A percentile compares a stretch with the other conserved stretches of the same genome.
These are phyloP conservation scores for Cinara cedri DNA, from an alignment of 2,888 invertebrate genomes.

Conservation along the genomic window DNA sequence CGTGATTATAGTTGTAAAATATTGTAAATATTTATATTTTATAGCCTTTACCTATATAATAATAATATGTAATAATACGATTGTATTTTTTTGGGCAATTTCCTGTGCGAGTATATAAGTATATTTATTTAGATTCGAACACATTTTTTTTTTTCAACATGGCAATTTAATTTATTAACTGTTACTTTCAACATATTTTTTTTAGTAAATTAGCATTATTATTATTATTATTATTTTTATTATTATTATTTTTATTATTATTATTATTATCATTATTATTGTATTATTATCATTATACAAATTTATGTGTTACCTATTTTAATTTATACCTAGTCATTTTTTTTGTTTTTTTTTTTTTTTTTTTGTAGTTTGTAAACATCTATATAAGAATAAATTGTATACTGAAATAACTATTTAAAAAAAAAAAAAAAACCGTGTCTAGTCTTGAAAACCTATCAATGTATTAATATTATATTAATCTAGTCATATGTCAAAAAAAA, in stretches of 20 bases:
- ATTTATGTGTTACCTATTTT: constrained; percentile 47
- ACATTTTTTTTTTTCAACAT: constrained; percentile 14
- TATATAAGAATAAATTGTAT: constrained; percentile 33
- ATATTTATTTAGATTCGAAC: constrained; percentile 28
- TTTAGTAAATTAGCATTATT: constrained; percentile 39
- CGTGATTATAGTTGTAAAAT: constrained; percentile 51
- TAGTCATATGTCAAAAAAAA: constrained; percentile 40
- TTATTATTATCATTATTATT: constrained; percentile 28
- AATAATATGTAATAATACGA: constrained; percentile 2
- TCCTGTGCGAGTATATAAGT: constrained; percentile 25
- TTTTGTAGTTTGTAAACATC: constrained; percentile 26
- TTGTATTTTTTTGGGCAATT: constrained; percentile 39
- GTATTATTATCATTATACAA: constrained; percentile 35
- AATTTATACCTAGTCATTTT: constrained; percentile 43
- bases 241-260: constrained; percentile 27
- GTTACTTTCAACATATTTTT: constrained; percentile 34
- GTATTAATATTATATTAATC: constrained; percentile 49
- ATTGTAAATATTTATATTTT: constrained; percentile 49
- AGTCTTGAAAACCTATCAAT: constrained; percentile 50
- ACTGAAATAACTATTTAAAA: constrained; percentile 35
- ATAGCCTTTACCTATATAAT: constrained; percentile 4
- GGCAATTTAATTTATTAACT: constrained; percentile 37
- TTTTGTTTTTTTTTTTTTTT: constrained; percentile 21
- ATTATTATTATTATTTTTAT: constrained; percentile 31
- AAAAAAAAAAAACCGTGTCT: constrained; percentile 34